These are phyloP conservation scores for Tenualosa ilisha DNA, from an alignment of 2,797 vertebrate genomes.

Conservation along the genomic window DNA sequence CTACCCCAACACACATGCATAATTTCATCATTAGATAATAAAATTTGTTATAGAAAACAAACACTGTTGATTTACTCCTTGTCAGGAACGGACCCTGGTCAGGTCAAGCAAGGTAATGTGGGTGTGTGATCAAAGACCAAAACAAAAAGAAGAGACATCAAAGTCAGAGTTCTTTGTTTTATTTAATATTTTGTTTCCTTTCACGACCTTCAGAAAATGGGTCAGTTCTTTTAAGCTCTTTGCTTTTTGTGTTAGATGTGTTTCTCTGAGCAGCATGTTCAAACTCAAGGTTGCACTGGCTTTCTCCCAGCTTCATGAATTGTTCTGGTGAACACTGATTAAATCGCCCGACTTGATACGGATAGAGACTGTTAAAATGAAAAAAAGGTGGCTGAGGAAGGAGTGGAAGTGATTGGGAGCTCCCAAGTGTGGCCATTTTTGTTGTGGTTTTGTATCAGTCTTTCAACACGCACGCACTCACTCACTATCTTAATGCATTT, in stretches of 20 bases:
- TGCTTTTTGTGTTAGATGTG: slow-evolving; percentile 73
- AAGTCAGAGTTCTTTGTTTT: slow-evolving; percentile 91
- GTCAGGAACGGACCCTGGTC: not conserved
- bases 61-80: not conserved
- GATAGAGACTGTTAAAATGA: slow-evolving; percentile 24
- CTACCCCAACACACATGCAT: slow-evolving; percentile 17
- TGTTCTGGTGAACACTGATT: slow-evolving; percentile 80
- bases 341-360: slow-evolving; percentile 58
- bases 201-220: slow-evolving; percentile 98
- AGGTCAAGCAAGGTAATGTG: not conserved
- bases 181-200: slow-evolving; percentile 99
- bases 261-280: slow-evolving; percentile 82
- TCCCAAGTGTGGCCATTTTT: slow-evolving; percentile 59
- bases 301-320: slow-evolving; percentile 70
- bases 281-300: slow-evolving; percentile 72
- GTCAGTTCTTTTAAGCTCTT: slow-evolving; percentile 95
- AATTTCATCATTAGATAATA: slow-evolving; percentile 46
- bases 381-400: slow-evolving; percentile 15
- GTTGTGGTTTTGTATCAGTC: slow-evolving; percentile 9
- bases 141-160: not conserved
- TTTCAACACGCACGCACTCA: not conserved
- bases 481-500: not conserved
- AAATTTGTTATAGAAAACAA: slow-evolving; percentile 40
- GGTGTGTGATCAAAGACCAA: not conserved
- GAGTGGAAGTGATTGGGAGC: slow-evolving; percentile 63